These are phyloP conservation scores for Tamandua tetradactyla DNA, from an alignment of 2,797 vertebrate genomes.

Conservation along the genomic window DNA sequence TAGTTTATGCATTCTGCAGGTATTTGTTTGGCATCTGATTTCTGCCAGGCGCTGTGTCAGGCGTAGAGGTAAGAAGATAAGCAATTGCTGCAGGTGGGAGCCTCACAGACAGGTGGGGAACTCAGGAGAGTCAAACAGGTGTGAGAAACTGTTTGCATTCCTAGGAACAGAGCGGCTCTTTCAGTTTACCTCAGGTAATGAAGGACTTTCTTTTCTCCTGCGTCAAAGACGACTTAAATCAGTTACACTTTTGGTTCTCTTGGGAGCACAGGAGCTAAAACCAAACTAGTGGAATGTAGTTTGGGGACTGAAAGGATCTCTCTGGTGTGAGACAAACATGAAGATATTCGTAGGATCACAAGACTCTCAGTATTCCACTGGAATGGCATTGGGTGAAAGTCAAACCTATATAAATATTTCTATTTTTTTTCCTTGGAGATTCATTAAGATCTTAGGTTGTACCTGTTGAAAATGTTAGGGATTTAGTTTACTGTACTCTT, in stretches of 20 bases:
- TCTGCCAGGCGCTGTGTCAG: not conserved
- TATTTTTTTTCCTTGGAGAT: conserved; percentile 33
- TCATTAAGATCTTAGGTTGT: conserved; percentile 24
- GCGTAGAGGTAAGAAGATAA: not conserved
- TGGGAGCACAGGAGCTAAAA: not conserved
- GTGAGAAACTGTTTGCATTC: not conserved
- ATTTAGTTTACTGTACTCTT: not conserved
- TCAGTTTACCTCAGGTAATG: not conserved
- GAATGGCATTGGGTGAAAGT: not conserved
- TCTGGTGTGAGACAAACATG: not conserved
- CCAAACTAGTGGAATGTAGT: not conserved
- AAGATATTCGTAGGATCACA: not conserved
- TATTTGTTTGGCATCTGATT: not conserved
- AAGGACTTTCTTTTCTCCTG: not conserved
- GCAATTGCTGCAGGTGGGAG: not conserved
- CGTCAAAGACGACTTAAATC: not conserved
- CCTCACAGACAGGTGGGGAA: not conserved
- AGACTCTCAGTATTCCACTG: not conserved
- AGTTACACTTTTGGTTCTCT: not conserved
- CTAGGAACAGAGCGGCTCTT: not conserved
- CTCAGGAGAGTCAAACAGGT: not conserved
- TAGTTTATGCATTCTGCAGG: not conserved
- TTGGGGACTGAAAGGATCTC: not conserved
- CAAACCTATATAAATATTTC: not conserved
- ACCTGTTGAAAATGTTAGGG: not conserved